Evolutionary conservation across 2,888 invertebrate species (phyloP).

Genomic region (Aricia artaxerxes): DNA sequence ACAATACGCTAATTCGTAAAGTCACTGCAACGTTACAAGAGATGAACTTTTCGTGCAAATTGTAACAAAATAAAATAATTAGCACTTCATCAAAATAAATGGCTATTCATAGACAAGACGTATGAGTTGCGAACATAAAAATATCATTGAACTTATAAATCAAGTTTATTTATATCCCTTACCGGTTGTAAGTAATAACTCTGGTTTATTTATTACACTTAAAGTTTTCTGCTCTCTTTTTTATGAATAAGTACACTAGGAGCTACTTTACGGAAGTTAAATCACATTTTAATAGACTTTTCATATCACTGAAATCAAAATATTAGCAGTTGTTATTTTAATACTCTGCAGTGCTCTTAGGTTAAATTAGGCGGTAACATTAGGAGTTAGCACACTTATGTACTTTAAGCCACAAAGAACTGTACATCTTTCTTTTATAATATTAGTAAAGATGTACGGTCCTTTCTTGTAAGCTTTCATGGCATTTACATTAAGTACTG

Average conservation of each 20-base stretch:
- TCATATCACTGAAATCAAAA: too few relatives aligned
- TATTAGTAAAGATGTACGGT: too few relatives aligned
- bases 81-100: background rate
- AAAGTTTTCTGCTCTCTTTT: background rate
- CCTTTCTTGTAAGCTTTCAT: too few relatives aligned
- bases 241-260: background rate
- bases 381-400: too few relatives aligned
- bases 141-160: background rate
- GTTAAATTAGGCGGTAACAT: too few relatives aligned
- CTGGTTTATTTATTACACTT: background rate
- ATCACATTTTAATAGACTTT: too few relatives aligned
- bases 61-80: background rate
- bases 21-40: background rate
- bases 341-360: too few relatives aligned
- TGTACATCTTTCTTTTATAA: too few relatives aligned
- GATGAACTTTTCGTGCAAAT: background rate
- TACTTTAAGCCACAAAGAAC: too few relatives aligned
- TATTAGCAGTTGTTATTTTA: too few relatives aligned
- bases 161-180: constrained; percentile 3
- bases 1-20: too few relatives aligned
- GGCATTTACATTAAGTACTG: too few relatives aligned
- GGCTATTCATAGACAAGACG: background rate
- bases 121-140: constrained; percentile 3
- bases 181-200: background rate
- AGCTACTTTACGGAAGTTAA: background rate